These are phyloP conservation scores for Potamarius usumacintae DNA, from an alignment of 2,113 vertebrate species.

Conservation along the genomic window DNA sequence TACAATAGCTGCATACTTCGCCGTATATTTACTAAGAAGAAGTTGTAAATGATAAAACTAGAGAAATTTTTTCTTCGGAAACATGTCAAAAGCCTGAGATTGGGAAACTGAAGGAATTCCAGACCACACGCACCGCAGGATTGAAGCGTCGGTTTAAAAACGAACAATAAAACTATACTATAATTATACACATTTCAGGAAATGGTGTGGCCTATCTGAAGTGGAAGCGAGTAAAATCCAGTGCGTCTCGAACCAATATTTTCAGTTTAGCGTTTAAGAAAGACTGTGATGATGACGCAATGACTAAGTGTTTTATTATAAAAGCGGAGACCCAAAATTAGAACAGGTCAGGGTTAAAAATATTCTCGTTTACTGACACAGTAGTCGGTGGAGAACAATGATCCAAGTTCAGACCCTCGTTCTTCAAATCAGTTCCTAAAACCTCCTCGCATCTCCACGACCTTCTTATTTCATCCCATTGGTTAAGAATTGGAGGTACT, in stretches of 20 bases:
- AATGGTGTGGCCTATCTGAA: neutral
- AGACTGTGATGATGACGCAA: neutral
- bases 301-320: neutral
- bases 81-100: neutral
- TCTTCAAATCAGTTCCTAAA: neutral
- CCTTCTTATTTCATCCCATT: neutral
- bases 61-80: neutral
- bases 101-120: neutral
- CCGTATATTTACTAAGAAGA: neutral
- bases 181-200: neutral
- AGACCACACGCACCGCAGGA: neutral
- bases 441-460: neutral
- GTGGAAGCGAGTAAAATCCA: neutral
- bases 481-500: constrained; percentile 33
- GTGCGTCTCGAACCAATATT: neutral
- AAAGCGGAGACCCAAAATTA: neutral
- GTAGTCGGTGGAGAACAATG: neutral
- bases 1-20: neutral
- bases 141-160: no score
- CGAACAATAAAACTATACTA: no score
- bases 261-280: neutral
- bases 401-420: neutral
- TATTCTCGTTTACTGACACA: neutral
- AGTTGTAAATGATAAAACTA: neutral
- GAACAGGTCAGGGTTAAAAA: neutral